Percentiles rank a stretch among this genome's conserved stretches.
Conservation (phyloP, 2,888 invertebrate species). For the Quadriops clusia region DNA sequence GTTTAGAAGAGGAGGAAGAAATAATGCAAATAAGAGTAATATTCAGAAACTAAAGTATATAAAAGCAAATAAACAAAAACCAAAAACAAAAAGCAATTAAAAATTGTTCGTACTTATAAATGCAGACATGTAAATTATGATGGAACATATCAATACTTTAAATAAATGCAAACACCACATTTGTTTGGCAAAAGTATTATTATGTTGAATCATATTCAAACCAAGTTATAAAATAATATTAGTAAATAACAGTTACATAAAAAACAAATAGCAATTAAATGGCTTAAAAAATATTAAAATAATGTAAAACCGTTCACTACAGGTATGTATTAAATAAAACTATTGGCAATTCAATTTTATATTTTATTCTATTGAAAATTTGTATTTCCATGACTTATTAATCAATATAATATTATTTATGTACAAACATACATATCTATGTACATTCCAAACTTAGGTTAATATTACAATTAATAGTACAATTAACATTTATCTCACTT, state of each 20-base stretch:
- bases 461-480: conserved; percentile 25
- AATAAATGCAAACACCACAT: background rate
- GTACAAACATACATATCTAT: conserved; percentile 42
- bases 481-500: conserved; percentile 26
- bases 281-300: background rate
- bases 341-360: conserved; percentile 17
- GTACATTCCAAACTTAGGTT: conserved; percentile 34
- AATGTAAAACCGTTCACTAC: background rate
- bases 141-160: background rate
- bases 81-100: conserved; percentile 7
- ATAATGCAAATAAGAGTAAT: conserved; percentile 15
- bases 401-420: conserved; percentile 37
- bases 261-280: conserved; percentile 1
- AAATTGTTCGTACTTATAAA: conserved; percentile 4
- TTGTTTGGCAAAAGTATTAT: background rate
- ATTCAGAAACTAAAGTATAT: conserved; percentile 14
- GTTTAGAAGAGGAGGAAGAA: conserved; percentile 18
- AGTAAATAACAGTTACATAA: background rate
- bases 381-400: conserved; percentile 34
- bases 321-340: conserved; percentile 13
- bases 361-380: conserved; percentile 39
- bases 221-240: conserved; percentile 5
- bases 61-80: conserved; percentile 10
- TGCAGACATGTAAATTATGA: background rate
- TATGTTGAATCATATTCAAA: background rate